Percentiles rank a stretch among this genome's conserved stretches.
These are phyloP conservation scores for Bombyx mori DNA, from an alignment of 1,140 invertebrate genomes.

Conservation along the genomic window DNA sequence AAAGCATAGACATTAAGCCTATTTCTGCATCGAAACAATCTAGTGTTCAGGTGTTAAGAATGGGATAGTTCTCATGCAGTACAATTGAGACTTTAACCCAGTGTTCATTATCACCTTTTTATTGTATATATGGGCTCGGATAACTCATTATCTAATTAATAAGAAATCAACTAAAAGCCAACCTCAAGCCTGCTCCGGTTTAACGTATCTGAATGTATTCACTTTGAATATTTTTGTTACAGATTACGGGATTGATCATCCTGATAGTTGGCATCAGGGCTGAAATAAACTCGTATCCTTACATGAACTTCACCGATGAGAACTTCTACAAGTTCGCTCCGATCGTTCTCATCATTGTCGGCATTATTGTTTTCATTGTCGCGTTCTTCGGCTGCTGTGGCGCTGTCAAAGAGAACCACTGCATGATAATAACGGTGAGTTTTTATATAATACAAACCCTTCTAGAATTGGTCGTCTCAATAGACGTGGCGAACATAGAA, in stretches of 20 bases:
- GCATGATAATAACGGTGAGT: conserved; percentile 88
- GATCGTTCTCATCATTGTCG: conserved; percentile 86
- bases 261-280: conserved; percentile 79
- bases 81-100: too few species aligned
- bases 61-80: too few species aligned
- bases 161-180: too few species aligned
- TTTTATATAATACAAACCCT: background rate
- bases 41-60: too few species aligned
- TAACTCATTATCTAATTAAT: too few species aligned
- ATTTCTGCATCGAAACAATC: too few species aligned
- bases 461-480: background rate
- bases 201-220: too few species aligned
- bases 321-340: conserved; percentile 79
- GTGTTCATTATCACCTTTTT: too few species aligned
- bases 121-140: too few species aligned
- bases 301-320: conserved; percentile 68
- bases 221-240: conserved; percentile 34
- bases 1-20: too few species aligned
- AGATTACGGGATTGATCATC: conserved; percentile 84
- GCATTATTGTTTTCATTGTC: conserved; percentile 85
- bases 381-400: conserved; percentile 93
- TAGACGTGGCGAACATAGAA: too few species aligned
- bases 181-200: too few species aligned
- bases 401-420: conserved; percentile 87
- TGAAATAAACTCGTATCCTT: conserved; percentile 78